Conservation (phyloP, 1,140 invertebrate genomes). For the Panonychus citri region DNA sequence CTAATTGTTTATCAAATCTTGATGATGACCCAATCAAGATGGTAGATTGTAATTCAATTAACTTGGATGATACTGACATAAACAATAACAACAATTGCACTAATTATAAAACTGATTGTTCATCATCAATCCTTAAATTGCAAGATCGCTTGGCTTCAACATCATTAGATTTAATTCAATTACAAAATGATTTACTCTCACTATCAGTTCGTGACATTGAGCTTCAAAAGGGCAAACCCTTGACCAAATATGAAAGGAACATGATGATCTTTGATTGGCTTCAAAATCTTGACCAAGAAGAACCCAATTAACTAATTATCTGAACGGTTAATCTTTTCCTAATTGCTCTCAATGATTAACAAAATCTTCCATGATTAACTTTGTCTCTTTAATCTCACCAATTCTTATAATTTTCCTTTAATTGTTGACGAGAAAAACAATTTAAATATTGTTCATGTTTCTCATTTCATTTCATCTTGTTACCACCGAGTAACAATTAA, state of each 20-base stretch:
- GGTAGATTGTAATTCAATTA: background rate
- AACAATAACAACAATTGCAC: background rate
- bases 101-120: background rate
- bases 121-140: background rate
- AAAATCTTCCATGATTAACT: too few relatives aligned
- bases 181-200: slow-evolving; percentile 17
- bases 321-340: too few relatives aligned
- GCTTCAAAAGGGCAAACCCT: slow-evolving; percentile 48
- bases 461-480: too few relatives aligned
- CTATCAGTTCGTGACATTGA: slow-evolving; percentile 53
- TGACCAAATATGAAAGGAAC: slow-evolving; percentile 63
- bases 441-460: too few relatives aligned
- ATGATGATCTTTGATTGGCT: slow-evolving; percentile 85
- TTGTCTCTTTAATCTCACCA: too few relatives aligned
- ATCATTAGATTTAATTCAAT: slow-evolving; percentile 4
- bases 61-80: too few relatives aligned
- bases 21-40: background rate
- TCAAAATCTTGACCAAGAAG: slow-evolving; percentile 48
- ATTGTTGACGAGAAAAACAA: too few relatives aligned
- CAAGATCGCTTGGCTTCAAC: slow-evolving; percentile 7
- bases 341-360: too few relatives aligned
- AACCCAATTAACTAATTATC: slow-evolving; percentile 15
- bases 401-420: too few relatives aligned
- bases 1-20: slow-evolving; percentile 5
- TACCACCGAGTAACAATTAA: too few relatives aligned